Evolutionary conservation across 2,888 invertebrate species (phyloP).

Genomic region (Agelastica alni): DNA sequence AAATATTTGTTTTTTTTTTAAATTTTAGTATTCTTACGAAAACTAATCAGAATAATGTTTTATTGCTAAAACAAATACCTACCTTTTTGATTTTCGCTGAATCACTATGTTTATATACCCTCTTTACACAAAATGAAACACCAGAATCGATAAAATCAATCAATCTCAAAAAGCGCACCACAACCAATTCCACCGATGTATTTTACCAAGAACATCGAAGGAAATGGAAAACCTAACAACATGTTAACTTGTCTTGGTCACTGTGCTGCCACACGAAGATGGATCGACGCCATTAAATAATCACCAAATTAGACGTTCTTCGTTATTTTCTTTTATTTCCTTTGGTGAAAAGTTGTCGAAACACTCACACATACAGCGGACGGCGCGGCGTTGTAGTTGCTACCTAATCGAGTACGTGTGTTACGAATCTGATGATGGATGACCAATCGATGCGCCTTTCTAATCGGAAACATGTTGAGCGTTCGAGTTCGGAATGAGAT

Average conservation of each 20-base stretch:
- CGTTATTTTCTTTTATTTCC: constrained; percentile 42
- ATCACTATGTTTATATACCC: too few relatives aligned
- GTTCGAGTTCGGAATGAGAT: not conserved
- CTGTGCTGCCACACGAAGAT: constrained; percentile 39
- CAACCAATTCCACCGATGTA: constrained; percentile 16
- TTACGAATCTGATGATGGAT: constrained; percentile 20
- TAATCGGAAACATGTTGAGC: not conserved
- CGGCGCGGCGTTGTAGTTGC: constrained; percentile 15
- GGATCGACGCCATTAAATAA: constrained; percentile 45
- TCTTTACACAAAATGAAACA: too few relatives aligned
- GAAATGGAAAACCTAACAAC: constrained; percentile 34
- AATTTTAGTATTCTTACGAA: too few relatives aligned
- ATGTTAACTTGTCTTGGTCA: constrained; percentile 41
- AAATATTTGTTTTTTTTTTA: too few relatives aligned
- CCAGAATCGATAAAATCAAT: too few relatives aligned
- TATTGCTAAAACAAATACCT: too few relatives aligned
- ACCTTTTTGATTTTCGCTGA: too few relatives aligned
- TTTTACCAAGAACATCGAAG: constrained; percentile 21
- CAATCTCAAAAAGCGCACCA: constrained; percentile 6
- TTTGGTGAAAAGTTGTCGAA: constrained; percentile 31
- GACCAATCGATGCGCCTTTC: not conserved
- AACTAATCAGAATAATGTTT: too few relatives aligned
- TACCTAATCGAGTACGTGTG: constrained; percentile 15
- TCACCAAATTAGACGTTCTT: constrained; percentile 41
- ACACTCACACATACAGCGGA: constrained; percentile 15